A percentile compares a stretch with the other conserved stretches of the same genome.
Conservation (phyloP, 2,888 invertebrate species). For the Oasisia sp. region DNA sequence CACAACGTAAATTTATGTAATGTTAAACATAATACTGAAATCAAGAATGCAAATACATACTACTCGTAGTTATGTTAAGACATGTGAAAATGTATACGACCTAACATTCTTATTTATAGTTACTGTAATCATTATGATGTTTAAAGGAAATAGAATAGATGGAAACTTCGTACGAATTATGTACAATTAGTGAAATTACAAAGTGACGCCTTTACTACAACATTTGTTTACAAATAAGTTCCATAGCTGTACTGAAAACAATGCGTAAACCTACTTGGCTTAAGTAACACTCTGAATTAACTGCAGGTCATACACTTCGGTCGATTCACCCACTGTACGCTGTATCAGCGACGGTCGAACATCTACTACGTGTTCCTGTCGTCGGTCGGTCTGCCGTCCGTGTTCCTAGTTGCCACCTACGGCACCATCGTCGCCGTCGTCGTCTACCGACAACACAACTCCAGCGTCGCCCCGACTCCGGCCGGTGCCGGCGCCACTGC, state of each 20-base stretch:
- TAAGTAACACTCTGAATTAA: background rate
- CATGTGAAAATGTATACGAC: too few relatives aligned
- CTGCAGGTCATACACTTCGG: background rate
- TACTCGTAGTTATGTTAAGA: too few relatives aligned
- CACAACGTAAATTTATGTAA: too few relatives aligned
- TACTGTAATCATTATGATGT: too few relatives aligned
- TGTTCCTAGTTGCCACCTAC: background rate
- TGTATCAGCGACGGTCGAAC: background rate
- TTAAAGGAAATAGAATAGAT: too few relatives aligned
- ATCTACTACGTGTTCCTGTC: background rate
- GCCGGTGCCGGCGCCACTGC: background rate
- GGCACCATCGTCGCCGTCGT: background rate
- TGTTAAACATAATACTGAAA: too few relatives aligned
- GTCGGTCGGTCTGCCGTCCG: background rate
- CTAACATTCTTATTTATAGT: too few relatives aligned
- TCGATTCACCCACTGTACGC: background rate
- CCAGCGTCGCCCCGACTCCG: background rate
- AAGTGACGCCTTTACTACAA: background rate
- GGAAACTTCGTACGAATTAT: too few relatives aligned
- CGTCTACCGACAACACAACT: background rate
- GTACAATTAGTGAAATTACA: too few relatives aligned
- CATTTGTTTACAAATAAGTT: background rate
- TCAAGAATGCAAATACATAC: too few relatives aligned
- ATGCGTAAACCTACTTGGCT: background rate
- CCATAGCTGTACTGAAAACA: background rate